A percentile compares a stretch with the other conserved stretches of the same genome.
phyloP scores from a whole-genome alignment of 2,888 invertebrate genomes.

The Frankliniella intonsa region DNA sequence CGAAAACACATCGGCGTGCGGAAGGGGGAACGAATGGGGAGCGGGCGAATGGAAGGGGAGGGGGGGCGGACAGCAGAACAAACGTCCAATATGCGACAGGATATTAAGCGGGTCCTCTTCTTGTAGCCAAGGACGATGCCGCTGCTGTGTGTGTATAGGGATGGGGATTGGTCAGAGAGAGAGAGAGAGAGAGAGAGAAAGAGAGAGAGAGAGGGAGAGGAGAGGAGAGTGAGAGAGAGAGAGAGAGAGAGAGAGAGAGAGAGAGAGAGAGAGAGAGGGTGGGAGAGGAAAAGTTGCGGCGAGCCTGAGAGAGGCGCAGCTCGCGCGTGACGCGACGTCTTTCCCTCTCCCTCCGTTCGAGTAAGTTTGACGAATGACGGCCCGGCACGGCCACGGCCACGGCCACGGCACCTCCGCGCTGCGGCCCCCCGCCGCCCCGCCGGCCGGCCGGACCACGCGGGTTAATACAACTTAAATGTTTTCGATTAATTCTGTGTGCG shows the following conservation, averaged over 20 bases:
- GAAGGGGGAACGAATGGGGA: background rate
- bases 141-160: background rate
- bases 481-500: background rate
- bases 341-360: no score
- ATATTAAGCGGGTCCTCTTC: background rate
- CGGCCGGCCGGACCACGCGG: no score
- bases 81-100: background rate
- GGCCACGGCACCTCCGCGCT: no score
- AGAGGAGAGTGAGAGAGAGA: background rate
- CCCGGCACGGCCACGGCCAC: no score
- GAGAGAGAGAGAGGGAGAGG: background rate
- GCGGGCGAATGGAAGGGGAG: background rate
- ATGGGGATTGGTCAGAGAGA: background rate
- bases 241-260: slow-evolving; percentile 12
- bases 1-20: no score
- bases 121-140: background rate
- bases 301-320: background rate
- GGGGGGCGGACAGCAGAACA: background rate
- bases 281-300: background rate
- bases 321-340: background rate
- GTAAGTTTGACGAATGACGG: no score
- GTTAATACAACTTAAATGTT: no score
- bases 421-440: no score
- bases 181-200: background rate
- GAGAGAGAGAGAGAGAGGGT: background rate